Percentiles rank a stretch among this genome's conserved stretches.
Evolutionary conservation across 2,797 vertebrate species (phyloP).

Genomic region (Cyclura pinguis): DNA sequence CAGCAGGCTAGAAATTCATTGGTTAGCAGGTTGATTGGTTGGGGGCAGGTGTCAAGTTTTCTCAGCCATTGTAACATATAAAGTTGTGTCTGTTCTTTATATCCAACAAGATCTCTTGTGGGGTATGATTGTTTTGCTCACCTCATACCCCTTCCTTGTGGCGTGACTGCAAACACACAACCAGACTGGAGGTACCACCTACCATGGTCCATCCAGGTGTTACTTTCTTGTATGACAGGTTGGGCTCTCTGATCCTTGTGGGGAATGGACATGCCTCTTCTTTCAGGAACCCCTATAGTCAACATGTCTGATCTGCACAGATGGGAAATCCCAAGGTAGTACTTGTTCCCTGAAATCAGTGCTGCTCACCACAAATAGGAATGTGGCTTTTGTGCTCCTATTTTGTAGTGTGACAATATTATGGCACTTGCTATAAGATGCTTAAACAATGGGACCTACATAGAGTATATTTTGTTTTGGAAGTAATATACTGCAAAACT

Average conservation of each 20-base stretch:
- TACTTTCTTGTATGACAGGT: neutral
- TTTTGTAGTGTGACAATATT: neutral
- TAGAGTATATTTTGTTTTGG: slow-evolving; percentile 9
- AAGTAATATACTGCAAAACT: slow-evolving; percentile 33
- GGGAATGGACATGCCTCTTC: neutral
- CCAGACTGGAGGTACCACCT: neutral
- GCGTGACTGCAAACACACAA: neutral
- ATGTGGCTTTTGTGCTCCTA: neutral
- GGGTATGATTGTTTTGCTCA: no score
- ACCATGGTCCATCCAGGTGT: no score
- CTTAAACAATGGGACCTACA: slow-evolving; percentile 15
- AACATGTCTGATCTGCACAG: neutral
- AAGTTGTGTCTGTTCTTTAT: no score
- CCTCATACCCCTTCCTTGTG: no score
- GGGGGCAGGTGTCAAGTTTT: no score
- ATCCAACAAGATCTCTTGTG: no score
- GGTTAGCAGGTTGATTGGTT: no score
- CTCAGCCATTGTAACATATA: no score
- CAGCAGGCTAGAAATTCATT: no score
- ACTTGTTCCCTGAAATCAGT: neutral
- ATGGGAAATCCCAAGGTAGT: neutral
- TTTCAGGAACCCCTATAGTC: neutral
- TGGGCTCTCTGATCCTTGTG: neutral
- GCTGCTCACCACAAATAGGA: no score
- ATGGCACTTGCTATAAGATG: neutral